phyloP scores from a whole-genome alignment of 2,888 invertebrate genomes.

The Ferdinandea cuprea region DNA sequence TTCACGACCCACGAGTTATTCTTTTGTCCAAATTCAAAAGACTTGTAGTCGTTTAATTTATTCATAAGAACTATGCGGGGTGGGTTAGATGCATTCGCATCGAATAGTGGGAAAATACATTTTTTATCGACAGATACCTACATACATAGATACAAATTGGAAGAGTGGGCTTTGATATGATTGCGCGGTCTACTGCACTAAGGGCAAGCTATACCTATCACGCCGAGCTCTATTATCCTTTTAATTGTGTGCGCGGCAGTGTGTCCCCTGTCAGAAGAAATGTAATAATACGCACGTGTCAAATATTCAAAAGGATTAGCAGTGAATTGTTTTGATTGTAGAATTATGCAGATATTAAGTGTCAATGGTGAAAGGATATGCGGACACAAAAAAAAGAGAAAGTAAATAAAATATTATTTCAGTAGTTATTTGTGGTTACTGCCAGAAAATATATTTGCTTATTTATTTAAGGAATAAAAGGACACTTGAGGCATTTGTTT shows the following conservation, averaged over 20 bases:
- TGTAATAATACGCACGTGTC: conserved; percentile 66
- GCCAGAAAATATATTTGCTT: conserved; percentile 49
- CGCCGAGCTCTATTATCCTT: conserved; percentile 58
- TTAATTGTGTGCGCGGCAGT: conserved; percentile 53
- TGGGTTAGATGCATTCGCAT: conserved; percentile 36
- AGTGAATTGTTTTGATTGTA: conserved; percentile 70
- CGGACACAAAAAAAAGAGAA: not conserved
- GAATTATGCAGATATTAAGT: conserved; percentile 69
- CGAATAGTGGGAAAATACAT: conserved; percentile 30
- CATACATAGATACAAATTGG: conserved; percentile 47
- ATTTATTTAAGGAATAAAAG: conserved; percentile 48
- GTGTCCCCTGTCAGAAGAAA: conserved; percentile 19
- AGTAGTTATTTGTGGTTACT: conserved; percentile 6
- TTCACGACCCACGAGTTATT: conserved; percentile 26
- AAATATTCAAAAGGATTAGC: conserved; percentile 67
- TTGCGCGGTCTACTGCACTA: conserved; percentile 44
- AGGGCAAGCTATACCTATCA: not conserved
- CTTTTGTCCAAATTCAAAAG: conserved; percentile 26
- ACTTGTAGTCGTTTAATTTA: conserved; percentile 56
- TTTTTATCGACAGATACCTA: conserved; percentile 37
- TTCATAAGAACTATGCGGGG: conserved; percentile 42
- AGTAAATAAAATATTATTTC: conserved; percentile 17
- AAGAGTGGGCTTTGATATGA: conserved; percentile 7
- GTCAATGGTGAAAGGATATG: conserved; percentile 31
- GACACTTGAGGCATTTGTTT: conserved; percentile 47